A percentile compares a stretch with the other conserved stretches of the same genome.
Evolutionary conservation across 2,113 vertebrate genomes (phyloP).

Genomic region (Dryoscopus gambensis): DNA sequence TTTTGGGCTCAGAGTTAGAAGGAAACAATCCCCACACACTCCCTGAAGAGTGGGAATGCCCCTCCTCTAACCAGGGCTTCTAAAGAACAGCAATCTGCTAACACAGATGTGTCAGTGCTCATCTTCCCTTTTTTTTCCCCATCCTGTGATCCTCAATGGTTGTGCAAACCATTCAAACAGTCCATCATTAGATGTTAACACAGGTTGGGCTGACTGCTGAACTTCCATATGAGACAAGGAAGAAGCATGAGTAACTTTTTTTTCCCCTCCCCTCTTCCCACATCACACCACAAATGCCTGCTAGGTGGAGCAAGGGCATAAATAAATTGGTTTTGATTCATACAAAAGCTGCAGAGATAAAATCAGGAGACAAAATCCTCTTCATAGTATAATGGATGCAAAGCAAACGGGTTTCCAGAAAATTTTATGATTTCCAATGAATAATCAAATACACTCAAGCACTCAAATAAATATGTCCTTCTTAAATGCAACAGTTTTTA

Average conservation of each 20-base stretch:
- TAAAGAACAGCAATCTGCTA: not conserved
- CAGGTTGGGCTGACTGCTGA: not conserved
- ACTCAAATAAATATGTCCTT: not conserved
- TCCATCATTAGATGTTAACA: not conserved
- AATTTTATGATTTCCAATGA: not conserved
- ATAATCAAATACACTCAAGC: conserved; percentile 18
- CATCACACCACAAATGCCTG: not conserved
- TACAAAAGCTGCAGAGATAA: not conserved
- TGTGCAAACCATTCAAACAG: not conserved
- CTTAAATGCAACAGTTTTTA: conserved; percentile 2
- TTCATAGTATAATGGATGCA: not conserved
- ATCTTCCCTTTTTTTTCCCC: not conserved
- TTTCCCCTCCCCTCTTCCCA: not conserved
- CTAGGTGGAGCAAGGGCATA: not conserved
- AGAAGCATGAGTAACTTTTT: not conserved
- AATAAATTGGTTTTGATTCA: not conserved
- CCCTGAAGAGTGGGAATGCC: not conserved
- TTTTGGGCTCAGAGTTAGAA: not conserved
- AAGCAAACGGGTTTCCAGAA: not conserved
- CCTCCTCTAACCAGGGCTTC: not conserved
- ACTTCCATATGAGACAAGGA: not conserved
- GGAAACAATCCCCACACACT: not conserved
- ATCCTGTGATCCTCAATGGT: not conserved
- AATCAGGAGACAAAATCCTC: not conserved
- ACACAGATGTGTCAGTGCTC: not conserved